Evolutionary conservation across 2,113 vertebrate species (phyloP), one percentile per base, ranked within the genome.

Genomic region (Nettapus auritus): DNA sequence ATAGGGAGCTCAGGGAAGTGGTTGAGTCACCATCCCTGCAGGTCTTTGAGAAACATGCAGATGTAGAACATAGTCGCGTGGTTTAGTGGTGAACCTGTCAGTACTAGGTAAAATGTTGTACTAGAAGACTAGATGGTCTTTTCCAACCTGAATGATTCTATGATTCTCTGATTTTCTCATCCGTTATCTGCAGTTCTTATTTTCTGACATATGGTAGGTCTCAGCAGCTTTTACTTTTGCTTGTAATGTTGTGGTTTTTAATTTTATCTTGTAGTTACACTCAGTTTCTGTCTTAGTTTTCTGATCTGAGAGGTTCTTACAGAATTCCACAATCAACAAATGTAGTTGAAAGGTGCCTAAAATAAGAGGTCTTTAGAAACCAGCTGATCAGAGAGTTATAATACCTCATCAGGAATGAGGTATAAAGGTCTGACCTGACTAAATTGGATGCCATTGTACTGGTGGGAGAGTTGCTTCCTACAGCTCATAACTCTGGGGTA

Each of bases 391-490:
- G 83, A 36, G 48, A 33, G n/a, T 57, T 44, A 56, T 33, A 2
- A 0, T 36, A 9, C 76, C 48, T 78, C 31, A 46, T 34, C 40
- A 56, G 67, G 46, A 66, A 3, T 23, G 26, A 63, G 50, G 3
- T 48, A 40, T 1, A 18, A 74, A 42, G 42, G 11, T 0, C 0
- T n/a, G 38, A 9, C 23, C 33, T 78, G 60, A n/a, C 13, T 2
- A 26, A 46, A 11, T 28, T 36, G 62, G 19, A 85, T 90, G 34
- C 28, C 48, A 31, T 79, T 1, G 2, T 60, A 66, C 57, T 78
- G 55, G 17, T 0, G 0, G 50, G 15, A 38, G 66, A 0, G 0
- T 10, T 88, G 55, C 36, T 9, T 23, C 36, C 23, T 14, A 2
- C 10, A 0, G 13, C 59, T 90, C 34, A 55, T 23, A 13, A 10